Evolutionary conservation across 35 echinoderm and acorn worm genomes (phyloP).

Genomic region (Lytechinus pictus): DNA sequence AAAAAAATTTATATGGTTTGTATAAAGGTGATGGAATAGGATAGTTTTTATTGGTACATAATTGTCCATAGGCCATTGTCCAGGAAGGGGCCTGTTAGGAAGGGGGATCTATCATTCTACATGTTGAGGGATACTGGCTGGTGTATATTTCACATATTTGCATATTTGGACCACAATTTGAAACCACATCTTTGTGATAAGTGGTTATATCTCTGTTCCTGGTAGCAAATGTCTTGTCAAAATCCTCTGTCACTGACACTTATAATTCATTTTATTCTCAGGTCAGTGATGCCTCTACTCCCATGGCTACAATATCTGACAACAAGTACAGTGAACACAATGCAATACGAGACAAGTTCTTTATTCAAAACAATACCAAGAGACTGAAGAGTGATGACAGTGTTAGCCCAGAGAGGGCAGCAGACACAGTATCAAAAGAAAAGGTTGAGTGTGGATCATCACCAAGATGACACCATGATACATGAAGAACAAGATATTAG

Average conservation of each 20-base stretch:
- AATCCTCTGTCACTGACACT: not conserved
- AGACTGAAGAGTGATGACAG: not conserved
- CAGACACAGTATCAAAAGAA: not conserved
- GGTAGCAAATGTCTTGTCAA: not conserved
- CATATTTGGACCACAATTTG: no score
- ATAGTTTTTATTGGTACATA: no score
- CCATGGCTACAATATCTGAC: conserved; percentile 67
- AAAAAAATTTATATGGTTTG: no score
- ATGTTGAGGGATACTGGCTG: no score
- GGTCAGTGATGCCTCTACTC: conserved; percentile 48
- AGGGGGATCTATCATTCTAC: no score
- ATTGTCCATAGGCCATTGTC: no score
- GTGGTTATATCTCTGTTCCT: no score
- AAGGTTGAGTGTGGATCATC: not conserved
- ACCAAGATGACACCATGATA: not conserved
- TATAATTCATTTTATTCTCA: conserved; percentile 45
- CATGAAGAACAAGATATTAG: not conserved
- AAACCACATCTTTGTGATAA: no score
- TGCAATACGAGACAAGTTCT: conserved; percentile 78
- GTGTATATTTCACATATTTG: no score
- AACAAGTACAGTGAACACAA: conserved; percentile 78
- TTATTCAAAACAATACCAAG: not conserved
- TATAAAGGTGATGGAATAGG: no score
- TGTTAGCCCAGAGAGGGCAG: not conserved
- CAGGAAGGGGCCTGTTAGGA: no score